phyloP scores from a whole-genome alignment of 2,113 vertebrate species.

The Nothoprocta perdicaria region DNA sequence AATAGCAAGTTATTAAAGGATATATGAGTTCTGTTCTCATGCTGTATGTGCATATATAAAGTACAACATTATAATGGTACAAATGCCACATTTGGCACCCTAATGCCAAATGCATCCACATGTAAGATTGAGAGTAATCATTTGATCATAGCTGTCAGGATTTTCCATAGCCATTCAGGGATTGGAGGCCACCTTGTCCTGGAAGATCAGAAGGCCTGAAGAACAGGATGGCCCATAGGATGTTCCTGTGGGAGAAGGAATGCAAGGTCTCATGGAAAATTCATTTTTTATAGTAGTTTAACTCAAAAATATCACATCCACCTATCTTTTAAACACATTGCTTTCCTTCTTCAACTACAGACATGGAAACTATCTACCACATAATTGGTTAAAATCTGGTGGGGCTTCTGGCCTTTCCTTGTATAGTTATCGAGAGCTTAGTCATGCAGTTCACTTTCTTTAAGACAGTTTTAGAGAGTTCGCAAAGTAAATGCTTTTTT shows the following conservation, averaged over 20 bases:
- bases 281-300: not conserved
- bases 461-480: not conserved
- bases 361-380: not conserved
- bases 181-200: rapidly evolving
- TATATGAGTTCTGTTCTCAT: rapidly evolving
- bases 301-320: not conserved
- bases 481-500: not conserved
- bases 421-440: not conserved
- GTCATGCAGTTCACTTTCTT: not conserved
- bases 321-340: not conserved
- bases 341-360: not conserved
- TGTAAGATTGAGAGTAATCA: not conserved
- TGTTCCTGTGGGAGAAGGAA: not conserved
- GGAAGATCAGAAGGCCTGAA: not conserved
- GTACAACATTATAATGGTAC: not conserved
- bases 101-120: not conserved
- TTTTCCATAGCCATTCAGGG: not conserved
- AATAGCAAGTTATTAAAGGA: slow-evolving; percentile 6
- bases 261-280: not conserved
- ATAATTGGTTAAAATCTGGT: not conserved
- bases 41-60: not conserved
- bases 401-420: not conserved
- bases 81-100: not conserved
- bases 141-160: not conserved
- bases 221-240: not conserved